Evolutionary conservation across 2,113 vertebrate genomes (phyloP).

Genomic region (Coptodon rendalli): DNA sequence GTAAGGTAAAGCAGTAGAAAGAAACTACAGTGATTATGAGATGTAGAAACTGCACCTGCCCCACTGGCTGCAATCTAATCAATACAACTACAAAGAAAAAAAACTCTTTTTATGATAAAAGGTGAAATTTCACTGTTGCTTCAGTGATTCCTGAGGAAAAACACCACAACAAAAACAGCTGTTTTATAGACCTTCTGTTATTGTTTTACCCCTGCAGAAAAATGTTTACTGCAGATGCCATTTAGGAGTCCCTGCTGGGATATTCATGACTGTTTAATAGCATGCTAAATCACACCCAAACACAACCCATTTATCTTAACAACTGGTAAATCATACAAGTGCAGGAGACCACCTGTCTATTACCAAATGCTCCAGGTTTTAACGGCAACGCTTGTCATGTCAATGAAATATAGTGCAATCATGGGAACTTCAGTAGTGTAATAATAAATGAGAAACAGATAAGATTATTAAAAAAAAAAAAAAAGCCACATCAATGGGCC

Average conservation of each 20-base stretch:
- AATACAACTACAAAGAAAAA: neutral
- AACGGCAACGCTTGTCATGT: neutral
- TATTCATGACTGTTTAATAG: conserved; percentile 23
- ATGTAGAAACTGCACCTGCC: neutral
- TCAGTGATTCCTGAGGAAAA: neutral
- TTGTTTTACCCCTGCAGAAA: conserved; percentile 17
- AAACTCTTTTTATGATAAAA: neutral
- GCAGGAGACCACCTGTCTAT: neutral
- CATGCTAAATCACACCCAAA: conserved; percentile 24
- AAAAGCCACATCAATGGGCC: neutral
- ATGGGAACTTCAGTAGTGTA: neutral
- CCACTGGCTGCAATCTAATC: neutral
- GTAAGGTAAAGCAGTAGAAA: neutral
- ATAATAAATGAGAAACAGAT: neutral
- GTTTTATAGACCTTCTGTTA: neutral
- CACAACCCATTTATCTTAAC: neutral
- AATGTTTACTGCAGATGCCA: conserved; percentile 10
- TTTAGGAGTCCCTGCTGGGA: conserved; percentile 5
- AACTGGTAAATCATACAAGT: neutral
- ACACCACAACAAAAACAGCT: neutral
- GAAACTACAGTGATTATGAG: neutral
- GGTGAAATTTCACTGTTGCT: neutral
- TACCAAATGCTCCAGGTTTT: neutral
- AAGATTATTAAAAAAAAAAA: neutral
- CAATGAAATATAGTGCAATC: neutral